Conservation (phyloP, 30 jellyfish, hydroid and myxozoan species). For the Aurelia coerulea region DNA sequence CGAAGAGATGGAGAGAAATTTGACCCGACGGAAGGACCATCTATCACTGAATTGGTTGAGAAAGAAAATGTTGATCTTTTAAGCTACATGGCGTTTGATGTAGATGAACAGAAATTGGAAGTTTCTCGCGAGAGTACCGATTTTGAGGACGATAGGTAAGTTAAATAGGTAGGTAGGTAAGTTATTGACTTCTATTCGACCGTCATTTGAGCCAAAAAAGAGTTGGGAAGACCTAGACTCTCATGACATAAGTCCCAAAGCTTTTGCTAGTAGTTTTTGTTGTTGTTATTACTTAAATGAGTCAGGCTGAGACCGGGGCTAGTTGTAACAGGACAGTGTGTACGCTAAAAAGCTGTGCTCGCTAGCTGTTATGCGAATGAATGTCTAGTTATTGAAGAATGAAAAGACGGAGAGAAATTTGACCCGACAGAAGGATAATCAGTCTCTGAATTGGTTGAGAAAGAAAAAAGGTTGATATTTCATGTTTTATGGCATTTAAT, state of each 20-base stretch:
- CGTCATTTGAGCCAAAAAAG: too few species aligned
- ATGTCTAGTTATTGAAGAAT: slow-evolving; percentile 90
- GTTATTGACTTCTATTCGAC: too few species aligned
- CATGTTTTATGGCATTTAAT: slow-evolving; percentile 69
- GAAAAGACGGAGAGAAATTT: slow-evolving; percentile 69
- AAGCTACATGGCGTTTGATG: slow-evolving; percentile 78
- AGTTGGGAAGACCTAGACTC: too few species aligned
- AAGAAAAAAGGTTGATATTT: slow-evolving; percentile 65
- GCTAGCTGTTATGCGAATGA: slow-evolving; percentile 79
- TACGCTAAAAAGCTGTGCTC: slow-evolving; percentile 77
- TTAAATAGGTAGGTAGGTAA: too few species aligned
- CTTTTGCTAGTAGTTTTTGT: too few species aligned
- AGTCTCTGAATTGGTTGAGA: slow-evolving; percentile 53
- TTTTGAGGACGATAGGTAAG: too few species aligned
- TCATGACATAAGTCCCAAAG: too few species aligned
- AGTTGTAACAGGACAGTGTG: slow-evolving; percentile 64
- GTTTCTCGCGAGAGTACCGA: too few species aligned
- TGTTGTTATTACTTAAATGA: too few species aligned
- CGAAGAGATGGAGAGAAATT: slow-evolving; percentile 70
- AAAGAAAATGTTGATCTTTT: slow-evolving; percentile 73
- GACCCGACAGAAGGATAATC: slow-evolving; percentile 52
- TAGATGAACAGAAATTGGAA: background rate
- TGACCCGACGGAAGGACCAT: slow-evolving; percentile 45
- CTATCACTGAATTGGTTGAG: slow-evolving; percentile 61
- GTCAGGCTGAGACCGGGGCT: slow-evolving; percentile 16